phyloP scores from a whole-genome alignment of 2,888 invertebrate genomes.

The Coelinius sp. region DNA sequence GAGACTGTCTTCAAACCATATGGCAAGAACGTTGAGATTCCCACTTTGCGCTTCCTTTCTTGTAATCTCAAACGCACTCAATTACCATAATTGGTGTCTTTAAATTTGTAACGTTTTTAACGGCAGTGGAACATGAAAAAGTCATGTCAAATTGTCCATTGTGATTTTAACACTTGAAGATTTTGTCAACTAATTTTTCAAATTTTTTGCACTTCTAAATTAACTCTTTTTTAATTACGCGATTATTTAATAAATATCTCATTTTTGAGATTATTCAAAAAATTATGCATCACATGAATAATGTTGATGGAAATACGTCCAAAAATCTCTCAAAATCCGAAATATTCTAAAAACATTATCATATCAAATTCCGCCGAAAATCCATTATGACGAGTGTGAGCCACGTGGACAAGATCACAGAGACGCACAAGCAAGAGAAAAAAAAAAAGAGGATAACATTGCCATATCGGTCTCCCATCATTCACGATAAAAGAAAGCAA shows the following conservation, averaged over 20 bases:
- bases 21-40: slow-evolving; percentile 65
- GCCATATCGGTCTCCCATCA: slow-evolving; percentile 8
- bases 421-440: background rate
- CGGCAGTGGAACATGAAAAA: background rate
- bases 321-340: background rate
- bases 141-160: background rate
- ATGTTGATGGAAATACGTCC: background rate
- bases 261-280: too few species aligned
- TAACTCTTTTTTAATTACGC: too few species aligned
- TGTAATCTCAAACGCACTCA: slow-evolving; percentile 20
- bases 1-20: slow-evolving; percentile 61
- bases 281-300: too few species aligned
- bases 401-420: slow-evolving; percentile 5
- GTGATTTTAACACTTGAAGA: background rate
- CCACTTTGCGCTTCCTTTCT: slow-evolving; percentile 35
- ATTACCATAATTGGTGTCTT: background rate
- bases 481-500: slow-evolving; percentile 22
- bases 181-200: background rate
- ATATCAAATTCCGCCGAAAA: background rate
- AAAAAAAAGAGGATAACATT: slow-evolving; percentile 17
- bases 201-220: too few species aligned
- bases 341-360: background rate
- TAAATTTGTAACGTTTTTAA: slow-evolving; percentile 27
- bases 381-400: background rate
- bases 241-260: too few species aligned